phyloP scores from a whole-genome alignment of 2,797 vertebrate genomes.

The Chaenodraco wilsoni region DNA sequence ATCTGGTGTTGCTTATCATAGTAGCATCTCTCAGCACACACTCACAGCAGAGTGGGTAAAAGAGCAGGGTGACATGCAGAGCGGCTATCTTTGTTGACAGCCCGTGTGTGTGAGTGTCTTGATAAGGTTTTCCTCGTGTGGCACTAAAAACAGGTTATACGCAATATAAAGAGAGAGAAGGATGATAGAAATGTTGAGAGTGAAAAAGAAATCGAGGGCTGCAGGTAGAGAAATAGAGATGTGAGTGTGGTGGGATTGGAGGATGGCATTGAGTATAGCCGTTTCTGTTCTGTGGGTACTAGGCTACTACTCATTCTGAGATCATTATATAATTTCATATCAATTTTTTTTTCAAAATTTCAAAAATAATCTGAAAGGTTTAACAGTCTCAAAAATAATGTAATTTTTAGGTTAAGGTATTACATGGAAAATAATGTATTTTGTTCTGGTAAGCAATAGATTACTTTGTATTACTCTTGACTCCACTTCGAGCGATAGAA shows the following conservation, averaged over 20 bases:
- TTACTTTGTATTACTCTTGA: neutral
- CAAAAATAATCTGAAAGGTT: too few relatives aligned
- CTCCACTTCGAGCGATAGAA: too few relatives aligned
- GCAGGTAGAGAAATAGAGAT: constrained; percentile 16
- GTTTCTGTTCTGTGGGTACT: neutral
- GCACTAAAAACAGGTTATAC: constrained; percentile 55
- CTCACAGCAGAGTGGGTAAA: constrained; percentile 37
- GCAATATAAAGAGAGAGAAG: constrained; percentile 34
- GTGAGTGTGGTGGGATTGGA: neutral
- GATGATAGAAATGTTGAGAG: constrained; percentile 8
- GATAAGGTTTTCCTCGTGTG: constrained; percentile 65
- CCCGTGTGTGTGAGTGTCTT: constrained; percentile 52
- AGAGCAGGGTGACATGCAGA: constrained; percentile 52
- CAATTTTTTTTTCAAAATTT: too few relatives aligned
- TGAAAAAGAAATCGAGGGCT: constrained; percentile 28
- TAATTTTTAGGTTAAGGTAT: too few relatives aligned
- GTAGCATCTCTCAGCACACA: constrained; percentile 26
- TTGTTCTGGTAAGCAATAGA: neutral
- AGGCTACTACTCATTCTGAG: too few relatives aligned
- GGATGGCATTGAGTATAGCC: neutral
- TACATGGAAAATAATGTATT: too few relatives aligned
- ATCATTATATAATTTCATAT: too few relatives aligned
- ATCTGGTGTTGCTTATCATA: constrained; percentile 21
- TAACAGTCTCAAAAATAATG: too few relatives aligned
- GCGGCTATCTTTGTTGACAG: constrained; percentile 60